A percentile compares a stretch with the other conserved stretches of the same genome.
These are phyloP conservation scores for Bubalus kerabau DNA, from an alignment of 2,113 vertebrate genomes.

Conservation along the genomic window DNA sequence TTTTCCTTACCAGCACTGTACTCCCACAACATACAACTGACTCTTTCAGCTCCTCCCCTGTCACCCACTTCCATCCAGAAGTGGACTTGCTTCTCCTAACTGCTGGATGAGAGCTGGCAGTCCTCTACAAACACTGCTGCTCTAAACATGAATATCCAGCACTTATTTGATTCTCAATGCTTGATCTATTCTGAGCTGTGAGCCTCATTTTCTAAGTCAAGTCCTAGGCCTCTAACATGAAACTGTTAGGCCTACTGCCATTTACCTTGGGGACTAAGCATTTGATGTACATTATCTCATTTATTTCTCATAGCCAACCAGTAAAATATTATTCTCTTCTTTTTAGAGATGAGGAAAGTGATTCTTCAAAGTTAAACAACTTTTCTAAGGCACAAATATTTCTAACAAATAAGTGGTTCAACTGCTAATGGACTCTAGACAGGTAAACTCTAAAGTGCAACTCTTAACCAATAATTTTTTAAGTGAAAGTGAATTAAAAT, in stretches of 20 bases:
- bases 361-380: neutral
- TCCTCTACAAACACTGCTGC: neutral
- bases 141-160: neutral
- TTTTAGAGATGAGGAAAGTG: neutral
- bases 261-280: neutral
- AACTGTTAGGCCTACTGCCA: neutral
- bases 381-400: neutral
- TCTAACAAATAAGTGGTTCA: neutral
- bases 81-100: neutral
- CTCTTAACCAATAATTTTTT: neutral
- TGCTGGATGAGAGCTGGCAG: neutral
- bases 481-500: constrained; percentile 5
- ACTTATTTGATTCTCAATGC: neutral
- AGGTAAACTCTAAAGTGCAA: neutral
- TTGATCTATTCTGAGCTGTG: neutral
- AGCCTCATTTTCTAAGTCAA: neutral
- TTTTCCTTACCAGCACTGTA: neutral
- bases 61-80: neutral
- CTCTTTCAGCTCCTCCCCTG: neutral
- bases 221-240: neutral
- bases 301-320: neutral
- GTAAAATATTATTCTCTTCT: neutral
- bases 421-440: neutral
- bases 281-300: neutral
- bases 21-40: neutral